These are phyloP conservation scores for Eudyptes chrysolophus DNA, from an alignment of 2,113 vertebrate genomes.

Conservation along the genomic window DNA sequence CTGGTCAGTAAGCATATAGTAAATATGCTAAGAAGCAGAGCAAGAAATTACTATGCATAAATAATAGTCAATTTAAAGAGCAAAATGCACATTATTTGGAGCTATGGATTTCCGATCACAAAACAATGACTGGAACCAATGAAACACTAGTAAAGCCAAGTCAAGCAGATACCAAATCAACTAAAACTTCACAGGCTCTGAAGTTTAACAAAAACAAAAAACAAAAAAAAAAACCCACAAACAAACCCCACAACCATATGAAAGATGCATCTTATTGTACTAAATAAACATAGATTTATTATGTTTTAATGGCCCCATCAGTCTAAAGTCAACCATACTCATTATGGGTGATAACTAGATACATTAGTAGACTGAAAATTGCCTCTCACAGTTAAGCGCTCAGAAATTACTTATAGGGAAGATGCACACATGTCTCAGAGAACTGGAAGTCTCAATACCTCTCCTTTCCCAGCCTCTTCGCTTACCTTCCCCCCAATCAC, in stretches of 20 bases:
- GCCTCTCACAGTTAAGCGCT: not conserved
- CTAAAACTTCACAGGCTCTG: not conserved
- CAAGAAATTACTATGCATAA: slow-evolving; percentile 53
- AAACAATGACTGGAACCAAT: not conserved
- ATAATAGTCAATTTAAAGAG: slow-evolving; percentile 2
- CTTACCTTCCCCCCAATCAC: not conserved
- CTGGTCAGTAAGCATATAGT: not conserved
- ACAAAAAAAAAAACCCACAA: not conserved
- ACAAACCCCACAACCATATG: not conserved
- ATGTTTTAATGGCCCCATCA: not conserved
- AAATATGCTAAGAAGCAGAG: slow-evolving; percentile 42
- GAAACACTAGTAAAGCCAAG: not conserved
- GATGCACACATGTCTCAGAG: not conserved
- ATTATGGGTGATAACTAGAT: not conserved
- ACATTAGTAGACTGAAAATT: not conserved
- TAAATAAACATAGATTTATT: not conserved
- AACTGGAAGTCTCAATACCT: not conserved
- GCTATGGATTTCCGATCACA: not conserved
- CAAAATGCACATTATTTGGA: slow-evolving; percentile 43
- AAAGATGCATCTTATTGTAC: not conserved
- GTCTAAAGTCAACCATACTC: not conserved
- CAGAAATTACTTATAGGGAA: not conserved
- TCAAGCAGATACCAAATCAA: not conserved
- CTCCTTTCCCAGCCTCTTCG: not conserved
- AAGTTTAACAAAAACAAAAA: not conserved